Percentiles rank a stretch among this genome's conserved stretches.
phyloP scores from a whole-genome alignment of 2,888 invertebrate genomes.

The Oeneis ivallda region DNA sequence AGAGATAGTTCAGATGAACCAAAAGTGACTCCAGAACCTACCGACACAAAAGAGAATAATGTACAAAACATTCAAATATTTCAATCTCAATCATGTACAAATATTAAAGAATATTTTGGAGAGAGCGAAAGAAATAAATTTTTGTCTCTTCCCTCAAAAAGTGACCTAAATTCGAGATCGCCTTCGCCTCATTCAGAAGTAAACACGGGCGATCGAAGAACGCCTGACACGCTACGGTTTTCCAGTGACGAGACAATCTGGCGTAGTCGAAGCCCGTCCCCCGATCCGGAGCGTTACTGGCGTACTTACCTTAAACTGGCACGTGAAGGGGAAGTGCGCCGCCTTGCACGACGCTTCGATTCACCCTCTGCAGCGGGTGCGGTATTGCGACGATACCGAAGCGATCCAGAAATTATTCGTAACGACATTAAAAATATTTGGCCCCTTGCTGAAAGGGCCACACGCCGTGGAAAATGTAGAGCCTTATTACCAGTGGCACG shows the following conservation, averaged over 20 bases:
- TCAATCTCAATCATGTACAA: slow-evolving; percentile 86
- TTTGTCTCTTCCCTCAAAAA: slow-evolving; percentile 76
- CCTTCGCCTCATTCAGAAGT: slow-evolving; percentile 80
- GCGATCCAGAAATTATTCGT: slow-evolving; percentile 89
- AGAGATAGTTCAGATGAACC: slow-evolving; percentile 76
- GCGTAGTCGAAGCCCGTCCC: slow-evolving; percentile 87
- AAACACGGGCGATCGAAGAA: slow-evolving; percentile 69
- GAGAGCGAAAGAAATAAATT: slow-evolving; percentile 84
- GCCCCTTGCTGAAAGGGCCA: slow-evolving; percentile 70
- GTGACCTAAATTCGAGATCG: slow-evolving; percentile 73
- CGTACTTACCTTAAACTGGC: slow-evolving; percentile 86
- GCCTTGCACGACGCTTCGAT: slow-evolving; percentile 90
- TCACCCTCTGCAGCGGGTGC: slow-evolving; percentile 80
- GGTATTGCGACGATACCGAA: slow-evolving; percentile 84
- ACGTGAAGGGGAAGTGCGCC: slow-evolving; percentile 89
- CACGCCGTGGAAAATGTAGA: slow-evolving; percentile 56
- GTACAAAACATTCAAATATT: slow-evolving; percentile 59
- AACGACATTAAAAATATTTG: slow-evolving; percentile 78
- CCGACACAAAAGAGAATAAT: slow-evolving; percentile 48
- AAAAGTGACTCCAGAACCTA: slow-evolving; percentile 47
- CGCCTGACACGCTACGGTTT: slow-evolving; percentile 77
- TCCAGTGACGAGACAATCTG: slow-evolving; percentile 85
- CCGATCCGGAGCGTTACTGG: slow-evolving; percentile 87
- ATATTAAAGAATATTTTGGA: slow-evolving; percentile 91
- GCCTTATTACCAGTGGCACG: slow-evolving; percentile 84